phyloP scores from a whole-genome alignment of 2,113 vertebrate genomes.

The Mixornis gularis region DNA sequence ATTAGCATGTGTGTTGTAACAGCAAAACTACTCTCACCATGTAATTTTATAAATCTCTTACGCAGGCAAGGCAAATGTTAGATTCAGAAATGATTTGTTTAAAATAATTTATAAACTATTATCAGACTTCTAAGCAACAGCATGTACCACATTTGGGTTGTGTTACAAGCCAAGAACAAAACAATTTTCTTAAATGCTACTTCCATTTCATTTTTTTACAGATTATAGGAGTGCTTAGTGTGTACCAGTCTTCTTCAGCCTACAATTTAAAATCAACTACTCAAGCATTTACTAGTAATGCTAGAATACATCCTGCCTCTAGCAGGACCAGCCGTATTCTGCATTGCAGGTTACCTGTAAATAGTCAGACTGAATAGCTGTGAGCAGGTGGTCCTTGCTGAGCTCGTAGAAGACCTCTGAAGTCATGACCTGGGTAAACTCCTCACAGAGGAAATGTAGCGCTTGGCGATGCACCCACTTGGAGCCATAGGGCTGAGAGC shows the following conservation, averaged over 20 bases:
- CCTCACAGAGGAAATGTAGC: slow-evolving; percentile 97
- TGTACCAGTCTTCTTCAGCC: not conserved
- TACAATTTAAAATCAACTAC: not conserved
- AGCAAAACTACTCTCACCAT: not conserved
- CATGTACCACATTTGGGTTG: not conserved
- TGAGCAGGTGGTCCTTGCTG: slow-evolving; percentile 92
- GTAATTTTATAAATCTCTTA: not conserved
- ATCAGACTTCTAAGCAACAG: not conserved
- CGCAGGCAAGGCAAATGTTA: not conserved
- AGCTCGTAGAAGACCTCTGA: slow-evolving; percentile 96
- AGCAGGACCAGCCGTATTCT: not conserved
- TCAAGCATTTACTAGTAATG: not conserved
- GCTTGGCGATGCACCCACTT: slow-evolving; percentile 97
- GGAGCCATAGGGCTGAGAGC: slow-evolving; percentile 95
- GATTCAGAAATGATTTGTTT: not conserved
- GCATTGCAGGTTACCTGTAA: slow-evolving; percentile 80
- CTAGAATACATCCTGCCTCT: not conserved
- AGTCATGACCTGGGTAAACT: slow-evolving; percentile 94
- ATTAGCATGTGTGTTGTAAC: not conserved
- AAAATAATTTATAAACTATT: slow-evolving; percentile 25
- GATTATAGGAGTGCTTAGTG: not conserved
- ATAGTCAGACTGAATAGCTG: slow-evolving; percentile 96
- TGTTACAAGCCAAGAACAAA: slow-evolving; percentile 2
- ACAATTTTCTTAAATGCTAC: not conserved
- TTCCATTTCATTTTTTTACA: not conserved